Conservation (phyloP, 53 echinoderm and acorn worm genomes). For the Mesocentrotus franciscanus region DNA sequence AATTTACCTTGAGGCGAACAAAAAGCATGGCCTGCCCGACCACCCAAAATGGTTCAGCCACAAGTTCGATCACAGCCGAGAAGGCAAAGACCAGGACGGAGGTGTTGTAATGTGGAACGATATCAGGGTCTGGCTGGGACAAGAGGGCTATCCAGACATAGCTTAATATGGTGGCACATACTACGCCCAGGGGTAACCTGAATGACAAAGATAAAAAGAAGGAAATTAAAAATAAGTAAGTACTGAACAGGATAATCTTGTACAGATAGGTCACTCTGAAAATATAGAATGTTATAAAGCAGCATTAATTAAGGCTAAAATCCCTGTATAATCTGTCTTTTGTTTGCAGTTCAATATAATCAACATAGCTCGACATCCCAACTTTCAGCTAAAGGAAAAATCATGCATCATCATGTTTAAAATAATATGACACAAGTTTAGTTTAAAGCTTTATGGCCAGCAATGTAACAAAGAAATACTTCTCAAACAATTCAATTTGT, state of each 20-base stretch:
- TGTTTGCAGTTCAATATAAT: not conserved
- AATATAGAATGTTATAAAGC: not conserved
- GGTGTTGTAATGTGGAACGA: slow-evolving; percentile 84
- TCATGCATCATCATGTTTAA: not conserved
- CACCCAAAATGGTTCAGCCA: slow-evolving; percentile 95
- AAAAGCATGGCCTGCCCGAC: slow-evolving; percentile 93
- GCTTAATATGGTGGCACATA: slow-evolving; percentile 75
- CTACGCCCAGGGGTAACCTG: slow-evolving; percentile 86
- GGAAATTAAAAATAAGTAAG: not conserved
- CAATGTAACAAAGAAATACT: not conserved
- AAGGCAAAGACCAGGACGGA: slow-evolving; percentile 81
- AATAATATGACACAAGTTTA: too few relatives aligned
- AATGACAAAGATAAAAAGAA: not conserved
- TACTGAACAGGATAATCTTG: not conserved
- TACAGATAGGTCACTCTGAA: not conserved
- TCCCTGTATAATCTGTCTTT: not conserved
- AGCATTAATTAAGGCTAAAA: too few relatives aligned
- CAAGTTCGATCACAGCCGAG: slow-evolving; percentile 84
- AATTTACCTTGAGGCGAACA: slow-evolving; percentile 85
- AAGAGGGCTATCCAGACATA: slow-evolving; percentile 86
- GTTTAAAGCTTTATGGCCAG: not conserved
- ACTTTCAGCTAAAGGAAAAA: not conserved
- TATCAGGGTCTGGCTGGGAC: slow-evolving; percentile 81
- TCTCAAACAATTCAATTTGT: too few relatives aligned
- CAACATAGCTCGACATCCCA: not conserved